Evolutionary conservation across 2,888 invertebrate species (phyloP), one percentile per base, ranked within the genome.

Genomic region (Apodemia zela): DNA sequence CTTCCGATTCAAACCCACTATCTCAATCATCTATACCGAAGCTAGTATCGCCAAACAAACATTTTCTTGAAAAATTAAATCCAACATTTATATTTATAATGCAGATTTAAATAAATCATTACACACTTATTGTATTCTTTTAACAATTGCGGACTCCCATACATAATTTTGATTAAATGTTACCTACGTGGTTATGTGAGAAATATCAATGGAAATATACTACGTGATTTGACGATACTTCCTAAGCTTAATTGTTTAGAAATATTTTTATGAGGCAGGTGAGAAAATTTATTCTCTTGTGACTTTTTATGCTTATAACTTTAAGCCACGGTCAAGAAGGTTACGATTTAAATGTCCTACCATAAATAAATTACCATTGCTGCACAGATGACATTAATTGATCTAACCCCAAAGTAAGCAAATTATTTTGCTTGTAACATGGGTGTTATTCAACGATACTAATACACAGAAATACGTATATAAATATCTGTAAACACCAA

Each of bases 111-210:
- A 18, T 49, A 49, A 54, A 25, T 21, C 11, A 54, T 54, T 54
- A 54, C 21, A 21, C 25, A 54, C 54, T 21, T 54, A 54, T 54
- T 54, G 54, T 54, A 25, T 54, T 54, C 11, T 25, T 54, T 13
- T 25, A 25, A 54, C 54, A 54, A 54, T 54, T 21, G 54, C 18
- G 6, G 13, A 21, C 54, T 54, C 54, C 54, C 54, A 54, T 54
- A 54, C 54, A 54, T 54, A 54, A 54, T 54, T 54, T 54, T 25
- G 25, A 54, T 11, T 21, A 54, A 51, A 54, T 54, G 25, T 25
- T 54, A 42, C 33, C 33, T 33, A 49, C 54, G 6, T 54, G 21
- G 18, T 15, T 25, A 54, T 13, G 54, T 54, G 54, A 54, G 54
- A 54, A 54, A 13, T 54, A 21, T 54, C 5, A 54, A 25, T 54